Base-by-base conservation (phyloP, 2,113 vertebrate species). In the Sphaerodactylus townsendi region DNA sequence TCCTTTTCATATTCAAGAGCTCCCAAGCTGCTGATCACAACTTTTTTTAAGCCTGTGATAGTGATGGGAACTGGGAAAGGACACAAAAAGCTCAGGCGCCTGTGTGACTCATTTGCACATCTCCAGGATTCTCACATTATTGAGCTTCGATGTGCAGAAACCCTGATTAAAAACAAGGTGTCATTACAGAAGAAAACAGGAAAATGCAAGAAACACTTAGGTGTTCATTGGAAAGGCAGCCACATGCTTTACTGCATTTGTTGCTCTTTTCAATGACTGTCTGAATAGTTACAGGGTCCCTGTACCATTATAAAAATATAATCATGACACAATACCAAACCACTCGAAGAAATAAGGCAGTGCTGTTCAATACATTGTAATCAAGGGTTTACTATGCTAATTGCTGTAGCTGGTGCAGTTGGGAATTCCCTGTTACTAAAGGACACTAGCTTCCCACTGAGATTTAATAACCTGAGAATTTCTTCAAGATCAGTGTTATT, bases 171-270 rank as follows among this genome's bases (percentile, higher is more conserved):
- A 81, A 81, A 77, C 5, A 7, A 0, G 0, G 8, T 30, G 73
- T 46, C 2, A 0, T 1, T 10, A 56, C 71, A 69, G n/a, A 85
- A 89, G 72, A 85, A 33, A 53, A 0, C 0, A 74, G 1, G 46
- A 81, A 68, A 50, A 1, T 2, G 1, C 0, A 84, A 62, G 0
- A 0, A 88, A 81, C 76, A 44, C 53, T 77, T n/a, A 0, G 77
- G 23, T 59, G 30, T 76, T 15, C 23, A 65, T 30, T 7, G 13
- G 46, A 15, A 66, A 46, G 23, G 13, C 69, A n/a, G 37, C 33
- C 44, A 37, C 33, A 23, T 66, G 10, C 25, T 68, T 56, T 41
- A 37, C 33, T 25, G 17, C 50, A 82, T 82, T 83, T 7, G 21
- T 68, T 21, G 11, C 35, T 83, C 62, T 41, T 46, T 5, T 33